Percentiles rank a stretch among this genome's conserved stretches.
phyloP scores from a whole-genome alignment of 2,797 vertebrate species.

The Tiaroga cobitis region DNA sequence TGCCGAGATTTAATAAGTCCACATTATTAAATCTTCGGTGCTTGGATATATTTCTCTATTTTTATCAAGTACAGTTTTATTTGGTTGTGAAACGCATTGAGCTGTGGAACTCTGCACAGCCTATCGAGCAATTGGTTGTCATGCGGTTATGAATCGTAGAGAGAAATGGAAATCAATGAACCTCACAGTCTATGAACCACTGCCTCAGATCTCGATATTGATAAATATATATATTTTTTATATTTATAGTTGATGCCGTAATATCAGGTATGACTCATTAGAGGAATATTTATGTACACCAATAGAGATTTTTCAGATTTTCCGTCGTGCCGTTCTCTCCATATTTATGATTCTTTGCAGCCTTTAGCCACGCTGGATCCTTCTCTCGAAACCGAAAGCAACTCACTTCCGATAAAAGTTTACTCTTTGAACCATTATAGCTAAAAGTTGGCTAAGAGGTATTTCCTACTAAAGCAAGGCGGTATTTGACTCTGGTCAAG shows the following conservation, averaged over 20 bases:
- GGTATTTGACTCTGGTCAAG: no score
- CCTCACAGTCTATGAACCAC: neutral
- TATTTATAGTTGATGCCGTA: neutral
- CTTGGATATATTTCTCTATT: slow-evolving; percentile 23
- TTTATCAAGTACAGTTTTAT: slow-evolving; percentile 37
- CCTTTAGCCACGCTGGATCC: neutral
- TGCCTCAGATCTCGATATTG: neutral
- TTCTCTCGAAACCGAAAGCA: neutral
- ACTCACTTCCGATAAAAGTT: no score
- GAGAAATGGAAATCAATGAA: neutral
- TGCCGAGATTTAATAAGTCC: slow-evolving; percentile 41
- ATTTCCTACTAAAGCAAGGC: no score
- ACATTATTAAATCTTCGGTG: slow-evolving; percentile 36
- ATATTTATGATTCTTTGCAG: neutral
- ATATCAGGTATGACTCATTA: neutral
- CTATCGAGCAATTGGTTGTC: slow-evolving; percentile 27
- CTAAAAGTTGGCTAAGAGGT: no score
- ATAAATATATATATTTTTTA: neutral
- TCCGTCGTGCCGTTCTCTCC: accelerated
- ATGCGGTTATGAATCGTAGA: slow-evolving; percentile 12
- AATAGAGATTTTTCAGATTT: neutral
- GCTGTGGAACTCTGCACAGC: slow-evolving; percentile 4
- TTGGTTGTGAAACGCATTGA: slow-evolving; percentile 43
- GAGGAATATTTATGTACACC: neutral
- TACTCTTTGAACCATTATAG: no score